Conservation (phyloP, 2,797 vertebrate genomes). For the Syndactyla subalaris region DNA sequence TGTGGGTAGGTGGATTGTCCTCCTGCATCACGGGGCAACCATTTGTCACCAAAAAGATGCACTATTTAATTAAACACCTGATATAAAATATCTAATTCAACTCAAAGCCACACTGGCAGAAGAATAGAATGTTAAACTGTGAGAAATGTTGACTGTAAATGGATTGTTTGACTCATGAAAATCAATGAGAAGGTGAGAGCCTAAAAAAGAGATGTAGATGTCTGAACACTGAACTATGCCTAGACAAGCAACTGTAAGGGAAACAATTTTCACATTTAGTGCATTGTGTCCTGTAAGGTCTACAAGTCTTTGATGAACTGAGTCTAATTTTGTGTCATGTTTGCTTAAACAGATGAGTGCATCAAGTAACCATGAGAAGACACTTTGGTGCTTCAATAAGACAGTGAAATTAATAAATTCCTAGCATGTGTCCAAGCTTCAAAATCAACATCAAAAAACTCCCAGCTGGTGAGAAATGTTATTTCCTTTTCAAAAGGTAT, state of each 20-base stretch:
- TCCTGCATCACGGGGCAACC: neutral
- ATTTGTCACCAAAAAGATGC: neutral
- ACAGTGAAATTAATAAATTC: neutral
- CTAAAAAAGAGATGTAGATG: neutral
- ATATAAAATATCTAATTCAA: neutral
- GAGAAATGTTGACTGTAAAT: neutral
- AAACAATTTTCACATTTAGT: neutral
- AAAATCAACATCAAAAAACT: neutral
- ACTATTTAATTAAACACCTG: neutral
- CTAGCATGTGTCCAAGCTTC: neutral
- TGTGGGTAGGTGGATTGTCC: neutral
- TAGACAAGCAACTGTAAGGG: neutral
- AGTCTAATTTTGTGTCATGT: neutral
- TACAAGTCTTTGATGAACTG: neutral
- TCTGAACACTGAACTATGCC: neutral
- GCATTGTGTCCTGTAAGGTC: neutral
- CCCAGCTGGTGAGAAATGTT: accelerated
- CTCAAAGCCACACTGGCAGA: neutral
- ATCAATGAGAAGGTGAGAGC: neutral
- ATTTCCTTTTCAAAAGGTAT: neutral
- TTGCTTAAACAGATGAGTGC: neutral
- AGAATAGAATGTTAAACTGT: neutral
- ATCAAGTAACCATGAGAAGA: neutral
- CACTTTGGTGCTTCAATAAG: neutral
- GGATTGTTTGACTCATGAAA: neutral